Base-by-base conservation (phyloP, 1,140 invertebrate genomes). In the Araneus ventricosus region DNA sequence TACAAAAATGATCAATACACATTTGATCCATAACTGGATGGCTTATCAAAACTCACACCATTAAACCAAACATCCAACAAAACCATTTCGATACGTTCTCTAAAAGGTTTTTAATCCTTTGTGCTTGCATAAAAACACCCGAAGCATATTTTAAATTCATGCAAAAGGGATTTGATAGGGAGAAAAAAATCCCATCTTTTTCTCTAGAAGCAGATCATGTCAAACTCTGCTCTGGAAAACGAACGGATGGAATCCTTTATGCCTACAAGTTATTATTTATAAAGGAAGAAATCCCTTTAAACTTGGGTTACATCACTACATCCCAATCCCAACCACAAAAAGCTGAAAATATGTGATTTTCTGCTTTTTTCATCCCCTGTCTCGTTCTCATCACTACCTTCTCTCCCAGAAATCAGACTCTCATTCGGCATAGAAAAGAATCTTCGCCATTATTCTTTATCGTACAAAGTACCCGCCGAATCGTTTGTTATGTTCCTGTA, bases 371-470 rank as follows among this genome's bases (percentile, higher is more conserved):
- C 24, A 14, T 27, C 24, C 20, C n/a, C 6, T 84, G 27, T n/a
- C 27, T n/a, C 37, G 30, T 7, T 82, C 34, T 45, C 79, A 37
- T 82, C 34, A 37, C 37, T 34, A 27, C 6, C 20, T 75, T 34
- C 30, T n/a, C 27, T 52, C 45, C 8, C 45, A 10, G 82, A 84
- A 84, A 84, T 84, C 82, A 88, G 24, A 75, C 82, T 45, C 82
- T 41, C 80, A 52, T 57, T 52, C 41, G 17, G 37, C 24, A 27
- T 67, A 67, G 30, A 70, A n/a, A n/a, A 88, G 61, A 39, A 70
- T 27, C 87, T 59, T 34, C 39, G 61, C 87, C 87, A 88, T 88
- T 70, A 88, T 88, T 88, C 87, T 88, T 52, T 88, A 88, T 70
- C 87, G 34, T 45, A 88, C 59, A 70, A 88, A 88, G 59, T 70